Conservation (phyloP, 2,113 vertebrate species). For the Athene noctua region DNA sequence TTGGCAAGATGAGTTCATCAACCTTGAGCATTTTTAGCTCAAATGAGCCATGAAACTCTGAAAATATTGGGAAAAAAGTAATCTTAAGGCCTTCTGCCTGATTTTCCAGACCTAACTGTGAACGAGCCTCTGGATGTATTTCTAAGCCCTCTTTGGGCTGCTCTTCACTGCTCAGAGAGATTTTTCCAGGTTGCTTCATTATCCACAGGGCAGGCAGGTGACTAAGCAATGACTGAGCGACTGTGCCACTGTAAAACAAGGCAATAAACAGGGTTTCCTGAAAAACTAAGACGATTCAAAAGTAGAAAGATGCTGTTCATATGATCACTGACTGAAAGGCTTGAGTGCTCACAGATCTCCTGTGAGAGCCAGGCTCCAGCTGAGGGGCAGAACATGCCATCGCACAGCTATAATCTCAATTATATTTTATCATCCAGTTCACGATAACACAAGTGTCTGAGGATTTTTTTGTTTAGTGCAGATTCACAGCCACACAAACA, state of each 20-base stretch:
- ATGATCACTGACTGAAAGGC: neutral
- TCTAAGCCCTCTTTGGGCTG: neutral
- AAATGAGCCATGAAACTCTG: neutral
- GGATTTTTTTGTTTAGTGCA: neutral
- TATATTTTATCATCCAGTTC: neutral
- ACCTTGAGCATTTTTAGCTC: neutral
- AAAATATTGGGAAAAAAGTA: neutral
- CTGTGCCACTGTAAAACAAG: neutral
- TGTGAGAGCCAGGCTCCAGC: accelerated
- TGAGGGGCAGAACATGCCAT: neutral
- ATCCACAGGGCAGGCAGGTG: neutral
- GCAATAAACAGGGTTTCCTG: neutral
- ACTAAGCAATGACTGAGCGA: neutral
- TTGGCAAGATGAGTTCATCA: neutral
- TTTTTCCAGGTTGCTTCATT: neutral
- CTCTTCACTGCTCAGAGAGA: neutral
- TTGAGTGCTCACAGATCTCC: neutral
- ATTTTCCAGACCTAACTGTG: neutral
- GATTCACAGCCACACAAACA: neutral
- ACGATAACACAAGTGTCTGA: neutral
- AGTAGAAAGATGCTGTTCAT: neutral
- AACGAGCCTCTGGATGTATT: neutral
- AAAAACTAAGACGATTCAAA: neutral
- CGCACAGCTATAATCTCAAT: neutral
- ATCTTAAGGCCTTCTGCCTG: neutral